Conservation (phyloP, 1,140 invertebrate genomes). For the Drosophila neocordata region DNA sequence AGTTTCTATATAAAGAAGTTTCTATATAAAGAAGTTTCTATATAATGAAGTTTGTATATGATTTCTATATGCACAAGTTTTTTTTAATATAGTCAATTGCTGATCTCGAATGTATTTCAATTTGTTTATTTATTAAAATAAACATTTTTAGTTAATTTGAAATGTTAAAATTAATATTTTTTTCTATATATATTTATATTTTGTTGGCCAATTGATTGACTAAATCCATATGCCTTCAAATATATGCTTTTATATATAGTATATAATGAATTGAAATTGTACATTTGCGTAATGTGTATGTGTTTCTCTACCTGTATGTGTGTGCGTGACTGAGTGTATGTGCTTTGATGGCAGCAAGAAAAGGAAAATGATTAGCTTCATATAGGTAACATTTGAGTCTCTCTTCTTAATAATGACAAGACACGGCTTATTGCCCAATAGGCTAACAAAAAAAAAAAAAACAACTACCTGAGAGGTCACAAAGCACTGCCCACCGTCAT, state of each 20-base stretch:
- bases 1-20: too few relatives aligned
- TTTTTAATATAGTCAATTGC: too few relatives aligned
- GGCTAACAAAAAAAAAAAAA: conserved; percentile 3
- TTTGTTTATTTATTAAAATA: too few relatives aligned
- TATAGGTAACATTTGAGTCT: conserved; percentile 25
- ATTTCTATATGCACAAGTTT: too few relatives aligned
- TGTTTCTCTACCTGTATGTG: neutral
- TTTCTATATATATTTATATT: too few relatives aligned
- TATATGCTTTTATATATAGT: neutral
- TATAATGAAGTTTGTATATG: too few relatives aligned
- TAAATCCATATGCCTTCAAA: neutral
- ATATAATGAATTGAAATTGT: conserved; percentile 66
- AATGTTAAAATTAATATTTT: too few relatives aligned
- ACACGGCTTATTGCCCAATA: conserved; percentile 30
- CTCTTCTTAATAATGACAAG: conserved; percentile 34
- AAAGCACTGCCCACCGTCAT: neutral
- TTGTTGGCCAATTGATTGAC: neutral
- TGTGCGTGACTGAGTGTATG: neutral
- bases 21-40: too few relatives aligned
- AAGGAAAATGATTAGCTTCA: conserved; percentile 54
- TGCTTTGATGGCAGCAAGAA: neutral
- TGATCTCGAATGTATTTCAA: too few relatives aligned
- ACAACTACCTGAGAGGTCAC: conserved; percentile 50
- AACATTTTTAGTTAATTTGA: too few relatives aligned
- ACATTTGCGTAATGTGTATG: conserved; percentile 65